Percentiles rank a stretch among this genome's conserved stretches.
Conservation (phyloP, 1,140 invertebrate genomes). For the Mylabris phalerata region DNA sequence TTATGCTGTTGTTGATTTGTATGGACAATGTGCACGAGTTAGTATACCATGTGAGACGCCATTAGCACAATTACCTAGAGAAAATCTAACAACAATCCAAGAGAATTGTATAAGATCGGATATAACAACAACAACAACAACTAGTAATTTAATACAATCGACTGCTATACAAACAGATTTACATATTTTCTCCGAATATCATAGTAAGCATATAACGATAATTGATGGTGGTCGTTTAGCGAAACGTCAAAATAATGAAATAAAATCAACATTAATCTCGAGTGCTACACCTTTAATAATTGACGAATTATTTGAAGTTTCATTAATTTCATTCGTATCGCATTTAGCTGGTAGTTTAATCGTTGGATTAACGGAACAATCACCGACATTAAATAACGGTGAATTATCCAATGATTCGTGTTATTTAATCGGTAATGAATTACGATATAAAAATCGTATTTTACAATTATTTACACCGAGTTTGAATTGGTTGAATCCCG, state of each 20-base stretch:
- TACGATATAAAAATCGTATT: constrained; percentile 53
- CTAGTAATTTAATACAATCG: constrained; percentile 31
- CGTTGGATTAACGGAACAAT: constrained; percentile 66
- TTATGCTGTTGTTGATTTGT: constrained; percentile 91
- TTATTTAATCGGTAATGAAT: constrained; percentile 61
- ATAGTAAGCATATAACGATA: constrained; percentile 65
- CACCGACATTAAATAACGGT: constrained; percentile 50
- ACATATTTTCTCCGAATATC: constrained; percentile 56
- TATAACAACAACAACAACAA: constrained; percentile 37
- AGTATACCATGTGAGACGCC: constrained; percentile 44
- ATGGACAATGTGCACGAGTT: constrained; percentile 91
- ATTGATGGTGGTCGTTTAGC: constrained; percentile 62
- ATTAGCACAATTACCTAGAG: constrained; percentile 35
- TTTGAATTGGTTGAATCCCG: constrained; percentile 70
- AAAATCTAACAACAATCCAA: constrained; percentile 29
- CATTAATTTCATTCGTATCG: constrained; percentile 52
- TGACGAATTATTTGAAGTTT: constrained; percentile 69
- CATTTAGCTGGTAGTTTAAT: constrained; percentile 69
- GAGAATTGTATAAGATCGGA: constrained; percentile 36
- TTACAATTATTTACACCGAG: constrained; percentile 62
- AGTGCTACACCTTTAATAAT: constrained; percentile 64
- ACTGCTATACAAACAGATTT: constrained; percentile 31
- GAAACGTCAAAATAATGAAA: constrained; percentile 51
- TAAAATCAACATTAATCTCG: constrained; percentile 63
- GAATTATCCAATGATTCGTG: constrained; percentile 54